These are phyloP conservation scores for Scolopax bukidnonensis DNA, from an alignment of 2,797 vertebrate species.

Conservation along the genomic window DNA sequence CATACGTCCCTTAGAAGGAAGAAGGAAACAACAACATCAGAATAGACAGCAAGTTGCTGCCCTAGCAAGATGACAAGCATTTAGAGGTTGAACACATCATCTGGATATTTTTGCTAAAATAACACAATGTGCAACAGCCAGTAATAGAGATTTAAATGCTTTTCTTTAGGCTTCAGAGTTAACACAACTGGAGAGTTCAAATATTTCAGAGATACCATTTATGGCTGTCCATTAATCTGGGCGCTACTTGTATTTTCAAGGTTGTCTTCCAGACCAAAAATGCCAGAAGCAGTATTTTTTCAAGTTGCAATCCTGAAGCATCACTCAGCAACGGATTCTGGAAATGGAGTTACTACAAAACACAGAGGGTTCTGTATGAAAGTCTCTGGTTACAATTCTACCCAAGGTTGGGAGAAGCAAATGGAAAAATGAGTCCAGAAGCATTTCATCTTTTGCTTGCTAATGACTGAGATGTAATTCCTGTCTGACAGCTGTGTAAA, in stretches of 20 bases:
- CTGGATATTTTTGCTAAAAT: background rate
- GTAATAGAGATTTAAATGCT: background rate
- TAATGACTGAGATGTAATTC: background rate
- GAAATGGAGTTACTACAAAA: background rate
- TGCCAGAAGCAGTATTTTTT: background rate
- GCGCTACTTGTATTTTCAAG: background rate
- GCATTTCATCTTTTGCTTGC: background rate
- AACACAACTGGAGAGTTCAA: background rate
- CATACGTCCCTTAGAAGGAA: background rate
- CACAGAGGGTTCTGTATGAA: background rate
- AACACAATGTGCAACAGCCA: background rate
- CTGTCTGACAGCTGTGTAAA: conserved; percentile 34
- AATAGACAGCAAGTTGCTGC: background rate
- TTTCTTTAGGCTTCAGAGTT: background rate
- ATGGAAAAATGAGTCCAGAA: background rate
- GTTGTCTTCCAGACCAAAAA: background rate
- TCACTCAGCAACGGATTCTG: background rate
- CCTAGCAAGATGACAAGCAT: background rate
- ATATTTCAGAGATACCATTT: background rate
- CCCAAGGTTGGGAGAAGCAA: background rate
- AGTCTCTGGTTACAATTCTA: background rate
- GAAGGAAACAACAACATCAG: background rate
- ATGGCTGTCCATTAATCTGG: background rate
- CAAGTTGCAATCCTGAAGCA: background rate
- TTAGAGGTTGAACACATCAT: background rate